These are phyloP conservation scores for Poicephalus meyeri DNA, from an alignment of 2,113 vertebrate genomes.

Conservation along the genomic window DNA sequence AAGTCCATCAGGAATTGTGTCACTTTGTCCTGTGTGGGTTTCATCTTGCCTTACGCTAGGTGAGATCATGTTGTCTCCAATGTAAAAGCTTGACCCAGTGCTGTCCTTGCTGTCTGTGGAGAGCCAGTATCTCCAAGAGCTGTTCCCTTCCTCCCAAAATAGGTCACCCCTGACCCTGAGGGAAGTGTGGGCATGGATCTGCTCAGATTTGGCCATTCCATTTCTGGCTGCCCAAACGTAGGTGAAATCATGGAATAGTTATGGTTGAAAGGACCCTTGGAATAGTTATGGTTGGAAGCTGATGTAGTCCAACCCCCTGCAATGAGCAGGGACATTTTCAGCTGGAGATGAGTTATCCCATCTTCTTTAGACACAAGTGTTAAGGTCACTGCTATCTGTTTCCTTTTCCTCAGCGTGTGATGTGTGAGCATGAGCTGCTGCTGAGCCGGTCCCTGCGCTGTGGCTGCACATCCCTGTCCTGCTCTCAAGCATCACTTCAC, in stretches of 20 bases:
- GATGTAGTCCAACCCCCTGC: neutral
- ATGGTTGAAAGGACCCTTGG: neutral
- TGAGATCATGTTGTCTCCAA: neutral
- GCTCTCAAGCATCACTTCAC: neutral
- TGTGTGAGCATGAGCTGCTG: accelerated
- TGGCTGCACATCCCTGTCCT: accelerated
- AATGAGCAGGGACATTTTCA: neutral
- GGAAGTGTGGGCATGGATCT: neutral
- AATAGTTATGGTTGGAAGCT: neutral
- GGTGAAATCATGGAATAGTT: neutral
- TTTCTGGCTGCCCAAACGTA: neutral
- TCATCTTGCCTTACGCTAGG: neutral
- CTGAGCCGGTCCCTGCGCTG: accelerated
- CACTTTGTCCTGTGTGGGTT: accelerated
- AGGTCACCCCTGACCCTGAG: neutral
- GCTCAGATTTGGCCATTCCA: neutral
- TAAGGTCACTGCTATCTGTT: accelerated
- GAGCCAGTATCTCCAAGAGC: neutral
- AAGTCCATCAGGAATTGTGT: neutral
- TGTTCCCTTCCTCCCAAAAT: neutral
- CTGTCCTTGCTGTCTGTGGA: neutral
- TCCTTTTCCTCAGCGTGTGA: neutral
- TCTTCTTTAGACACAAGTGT: neutral
- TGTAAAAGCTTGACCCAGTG: neutral
- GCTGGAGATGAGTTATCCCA: neutral